Conservation (phyloP, 2,797 vertebrate species). For the Oryzias dopingdopingensis region DNA sequence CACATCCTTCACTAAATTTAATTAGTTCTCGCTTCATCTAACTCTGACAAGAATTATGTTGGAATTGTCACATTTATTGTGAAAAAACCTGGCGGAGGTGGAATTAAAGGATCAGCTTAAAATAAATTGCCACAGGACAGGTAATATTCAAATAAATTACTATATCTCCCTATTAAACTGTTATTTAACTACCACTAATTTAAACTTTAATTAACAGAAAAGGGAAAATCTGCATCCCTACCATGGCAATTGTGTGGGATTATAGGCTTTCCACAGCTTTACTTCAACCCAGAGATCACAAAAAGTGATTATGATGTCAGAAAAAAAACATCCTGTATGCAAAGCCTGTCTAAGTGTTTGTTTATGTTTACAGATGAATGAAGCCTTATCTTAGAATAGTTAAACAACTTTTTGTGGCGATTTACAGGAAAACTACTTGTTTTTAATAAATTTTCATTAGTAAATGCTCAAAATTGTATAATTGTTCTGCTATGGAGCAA, state of each 20-base stretch:
- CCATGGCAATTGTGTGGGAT: slow-evolving; percentile 24
- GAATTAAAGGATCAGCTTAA: slow-evolving; percentile 11
- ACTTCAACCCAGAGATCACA: background rate
- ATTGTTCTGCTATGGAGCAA: background rate
- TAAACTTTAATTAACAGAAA: background rate
- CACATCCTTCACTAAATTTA: slow-evolving; percentile 10
- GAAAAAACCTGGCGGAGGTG: background rate
- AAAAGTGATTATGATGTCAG: no score
- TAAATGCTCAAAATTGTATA: background rate
- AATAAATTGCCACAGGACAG: background rate
- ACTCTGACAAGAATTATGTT: background rate
- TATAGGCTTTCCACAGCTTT: slow-evolving; percentile 36
- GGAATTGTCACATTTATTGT: background rate
- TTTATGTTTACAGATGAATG: no score
- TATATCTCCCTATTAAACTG: background rate
- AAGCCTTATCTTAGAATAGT: no score
- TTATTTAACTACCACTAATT: background rate
- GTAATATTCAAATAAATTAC: background rate
- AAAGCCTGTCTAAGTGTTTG: no score
- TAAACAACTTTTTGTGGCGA: no score
- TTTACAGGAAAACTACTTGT: no score
- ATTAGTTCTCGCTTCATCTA: slow-evolving; percentile 13
- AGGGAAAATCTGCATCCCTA: slow-evolving; percentile 1
- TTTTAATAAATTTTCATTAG: background rate
- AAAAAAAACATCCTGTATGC: no score